These are phyloP conservation scores for Sylvia borin DNA, from an alignment of 2,797 vertebrate genomes.

Conservation along the genomic window DNA sequence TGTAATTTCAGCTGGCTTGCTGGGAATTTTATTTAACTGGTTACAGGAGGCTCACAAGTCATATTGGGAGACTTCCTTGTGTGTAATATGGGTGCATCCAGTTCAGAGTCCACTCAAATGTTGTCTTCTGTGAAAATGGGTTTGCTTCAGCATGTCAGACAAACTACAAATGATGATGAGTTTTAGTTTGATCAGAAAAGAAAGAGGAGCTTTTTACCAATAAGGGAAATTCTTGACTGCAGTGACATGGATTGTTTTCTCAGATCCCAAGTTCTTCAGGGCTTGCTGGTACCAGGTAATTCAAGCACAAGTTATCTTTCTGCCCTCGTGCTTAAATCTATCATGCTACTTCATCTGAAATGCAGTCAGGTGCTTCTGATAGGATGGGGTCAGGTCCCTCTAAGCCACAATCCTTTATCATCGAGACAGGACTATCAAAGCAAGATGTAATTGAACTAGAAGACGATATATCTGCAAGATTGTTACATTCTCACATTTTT, in stretches of 20 bases:
- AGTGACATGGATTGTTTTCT: neutral
- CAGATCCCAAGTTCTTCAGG: neutral
- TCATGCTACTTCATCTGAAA: neutral
- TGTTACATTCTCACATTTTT: neutral
- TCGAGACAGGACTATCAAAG: neutral
- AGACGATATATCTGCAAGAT: neutral
- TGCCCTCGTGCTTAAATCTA: neutral
- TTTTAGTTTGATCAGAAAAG: neutral
- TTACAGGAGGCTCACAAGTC: neutral
- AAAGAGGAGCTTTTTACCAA: neutral
- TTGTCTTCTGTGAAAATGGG: neutral
- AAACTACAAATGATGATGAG: neutral
- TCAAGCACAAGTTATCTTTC: neutral
- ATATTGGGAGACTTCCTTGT: neutral
- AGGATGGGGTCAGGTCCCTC: neutral
- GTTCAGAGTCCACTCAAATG: neutral
- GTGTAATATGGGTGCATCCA: accelerated
- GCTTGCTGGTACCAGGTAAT: neutral
- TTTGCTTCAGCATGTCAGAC: neutral
- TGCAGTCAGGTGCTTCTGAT: neutral
- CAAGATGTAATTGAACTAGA: neutral
- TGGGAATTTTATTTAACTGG: neutral
- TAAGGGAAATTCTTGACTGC: neutral
- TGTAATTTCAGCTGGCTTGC: neutral
- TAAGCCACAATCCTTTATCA: neutral